Evolutionary conservation across 1,140 invertebrate species (phyloP), one percentile per base, ranked within the genome.

Genomic region (Cydia pomonella): DNA sequence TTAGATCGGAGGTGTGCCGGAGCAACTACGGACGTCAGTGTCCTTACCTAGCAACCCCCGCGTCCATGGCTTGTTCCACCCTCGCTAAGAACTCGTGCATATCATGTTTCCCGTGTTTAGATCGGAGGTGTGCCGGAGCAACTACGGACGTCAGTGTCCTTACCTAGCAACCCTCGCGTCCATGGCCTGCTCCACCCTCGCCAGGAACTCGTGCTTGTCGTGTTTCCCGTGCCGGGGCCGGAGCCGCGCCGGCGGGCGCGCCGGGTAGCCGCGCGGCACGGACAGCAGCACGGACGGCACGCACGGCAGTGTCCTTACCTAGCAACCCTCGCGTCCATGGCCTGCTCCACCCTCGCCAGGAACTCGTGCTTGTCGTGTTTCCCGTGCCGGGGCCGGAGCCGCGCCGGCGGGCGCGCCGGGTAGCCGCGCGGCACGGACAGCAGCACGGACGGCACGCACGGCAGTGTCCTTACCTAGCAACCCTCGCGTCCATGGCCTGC

Each of bases 401-500:
- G n/a, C n/a, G n/a, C n/a, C n/a, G n/a, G n/a, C n/a, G n/a, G n/a
- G n/a, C n/a, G n/a, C n/a, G n/a, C n/a, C n/a, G n/a, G n/a, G n/a
- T n/a, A n/a, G n/a, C n/a, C n/a, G n/a, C n/a, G n/a, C n/a, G n/a
- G 97, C 64, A 99, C 96, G 25, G 94, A 95, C 25, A 99, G 94
- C n/a, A 95, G 96, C 7, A 99, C 95, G 0, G 97, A 95, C n/a
- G n/a, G n/a, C n/a, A n/a, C n/a, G 96, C 7, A 99, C 95, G 0
- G 98, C 10, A 98, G 98, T 16, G 66, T 16, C 25, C 66, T 18
- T 47, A 85, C 85, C 83, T 83, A n/a, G 95, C 94, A 25, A 98
- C 94, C 63, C 97, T 93, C 0, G 96, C 95, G n/a, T 95, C 94
- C 62, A 98, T 92, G 0, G 96, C 96, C 53, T 95, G 94, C 81